Evolutionary conservation across 2,113 vertebrate genomes (phyloP).

Genomic region (Gasterosteus nipponicus): DNA sequence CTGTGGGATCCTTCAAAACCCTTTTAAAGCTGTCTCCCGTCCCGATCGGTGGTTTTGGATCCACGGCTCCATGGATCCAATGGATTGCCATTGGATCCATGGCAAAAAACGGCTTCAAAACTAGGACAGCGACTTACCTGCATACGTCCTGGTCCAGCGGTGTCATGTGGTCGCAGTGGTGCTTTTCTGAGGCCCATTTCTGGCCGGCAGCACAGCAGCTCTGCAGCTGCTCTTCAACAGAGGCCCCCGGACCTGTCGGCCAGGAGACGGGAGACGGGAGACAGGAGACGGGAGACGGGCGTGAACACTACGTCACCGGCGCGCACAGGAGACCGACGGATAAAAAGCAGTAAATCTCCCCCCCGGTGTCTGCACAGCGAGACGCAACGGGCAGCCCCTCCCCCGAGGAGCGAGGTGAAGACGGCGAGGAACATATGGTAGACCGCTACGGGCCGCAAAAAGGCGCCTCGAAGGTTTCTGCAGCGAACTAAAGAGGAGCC

Average conservation of each 20-base stretch:
- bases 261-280: conserved; percentile 26
- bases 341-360: conserved; percentile 38
- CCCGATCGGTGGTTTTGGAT: background rate
- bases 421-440: conserved; percentile 51
- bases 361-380: conserved; percentile 2
- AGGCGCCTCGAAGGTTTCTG: conserved; percentile 39
- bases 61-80: no score
- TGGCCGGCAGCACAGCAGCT: conserved; percentile 89
- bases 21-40: background rate
- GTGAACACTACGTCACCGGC: conserved; percentile 40
- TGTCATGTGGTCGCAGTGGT: conserved; percentile 85
- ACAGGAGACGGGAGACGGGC: conserved; percentile 26
- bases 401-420: background rate
- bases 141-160: conserved; percentile 78
- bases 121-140: conserved; percentile 79
- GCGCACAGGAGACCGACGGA: conserved; percentile 23
- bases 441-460: conserved; percentile 34
- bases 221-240: conserved; percentile 81
- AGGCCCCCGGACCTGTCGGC: conserved; percentile 29
- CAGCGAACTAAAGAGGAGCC: conserved; percentile 34
- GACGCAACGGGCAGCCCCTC: conserved; percentile 2
- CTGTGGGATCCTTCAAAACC: background rate
- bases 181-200: conserved; percentile 86
- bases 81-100: no score
- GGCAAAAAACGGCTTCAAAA: background rate